These are phyloP conservation scores for Gallinago stenura DNA, from an alignment of 2,797 vertebrate genomes.

Conservation along the genomic window DNA sequence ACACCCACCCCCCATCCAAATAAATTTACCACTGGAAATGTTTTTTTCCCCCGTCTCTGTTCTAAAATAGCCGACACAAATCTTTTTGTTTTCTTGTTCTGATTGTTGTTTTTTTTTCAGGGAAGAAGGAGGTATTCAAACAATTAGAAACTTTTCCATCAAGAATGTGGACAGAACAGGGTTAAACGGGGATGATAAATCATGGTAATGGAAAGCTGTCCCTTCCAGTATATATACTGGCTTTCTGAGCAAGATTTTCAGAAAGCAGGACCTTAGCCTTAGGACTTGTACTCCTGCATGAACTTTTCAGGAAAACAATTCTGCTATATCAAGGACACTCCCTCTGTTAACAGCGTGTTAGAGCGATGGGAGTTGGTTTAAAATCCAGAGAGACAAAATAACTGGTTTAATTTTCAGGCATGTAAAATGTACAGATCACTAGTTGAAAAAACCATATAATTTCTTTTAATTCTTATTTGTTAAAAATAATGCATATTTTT, in stretches of 20 bases:
- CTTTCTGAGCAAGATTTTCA: neutral
- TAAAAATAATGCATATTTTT: slow-evolving; percentile 6
- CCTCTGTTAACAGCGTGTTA: neutral
- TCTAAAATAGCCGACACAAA: neutral
- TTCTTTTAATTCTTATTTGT: neutral
- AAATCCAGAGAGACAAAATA: neutral
- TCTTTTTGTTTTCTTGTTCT: neutral
- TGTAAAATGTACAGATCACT: neutral
- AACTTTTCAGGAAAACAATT: neutral
- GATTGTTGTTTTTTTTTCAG: neutral
- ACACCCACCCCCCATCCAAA: neutral
- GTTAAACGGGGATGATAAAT: neutral
- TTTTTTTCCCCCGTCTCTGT: neutral
- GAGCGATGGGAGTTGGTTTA: neutral
- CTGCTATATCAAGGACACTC: neutral
- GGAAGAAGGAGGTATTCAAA: neutral
- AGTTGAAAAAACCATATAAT: neutral
- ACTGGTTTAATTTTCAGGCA: neutral
- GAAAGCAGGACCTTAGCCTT: neutral
- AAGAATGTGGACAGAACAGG: neutral
- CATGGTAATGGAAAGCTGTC: neutral
- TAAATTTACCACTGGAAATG: neutral
- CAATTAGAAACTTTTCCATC: neutral
- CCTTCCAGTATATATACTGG: neutral
- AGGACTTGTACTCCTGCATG: neutral